These are phyloP conservation scores for Babyrousa celebensis DNA, from an alignment of 2,797 vertebrate species.

Conservation along the genomic window DNA sequence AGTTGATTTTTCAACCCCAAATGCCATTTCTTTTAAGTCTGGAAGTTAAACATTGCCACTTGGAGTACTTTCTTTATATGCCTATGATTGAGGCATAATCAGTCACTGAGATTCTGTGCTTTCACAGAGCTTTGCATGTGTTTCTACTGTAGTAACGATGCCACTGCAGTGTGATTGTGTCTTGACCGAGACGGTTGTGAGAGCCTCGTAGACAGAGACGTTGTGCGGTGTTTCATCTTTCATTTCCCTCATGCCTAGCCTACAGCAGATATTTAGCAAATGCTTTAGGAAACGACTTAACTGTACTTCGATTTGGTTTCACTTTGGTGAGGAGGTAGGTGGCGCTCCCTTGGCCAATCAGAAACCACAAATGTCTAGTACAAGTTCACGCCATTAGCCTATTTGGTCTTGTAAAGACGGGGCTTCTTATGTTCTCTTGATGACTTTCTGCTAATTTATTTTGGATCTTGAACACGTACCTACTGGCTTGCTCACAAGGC, in stretches of 20 bases:
- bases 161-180: background rate
- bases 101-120: background rate
- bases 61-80: background rate
- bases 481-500: background rate
- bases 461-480: background rate
- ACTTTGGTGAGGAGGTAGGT: background rate
- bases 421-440: background rate
- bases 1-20: background rate
- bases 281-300: background rate
- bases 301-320: conserved; percentile 32
- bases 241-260: background rate
- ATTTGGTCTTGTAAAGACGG: background rate
- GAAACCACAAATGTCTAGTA: background rate
- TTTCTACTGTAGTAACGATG: background rate
- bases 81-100: rapidly evolving
- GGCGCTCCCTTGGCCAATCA: background rate
- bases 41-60: background rate
- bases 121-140: rapidly evolving
- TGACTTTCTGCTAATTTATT: background rate
- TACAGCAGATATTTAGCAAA: background rate
- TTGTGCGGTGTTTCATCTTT: background rate
- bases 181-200: background rate
- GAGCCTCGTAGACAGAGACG: background rate
- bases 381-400: background rate
- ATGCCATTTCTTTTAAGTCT: background rate